Percentiles rank a stretch among this genome's conserved stretches.
Conservation (phyloP, 2,797 vertebrate species). For the Petrocephalus sullivani region DNA sequence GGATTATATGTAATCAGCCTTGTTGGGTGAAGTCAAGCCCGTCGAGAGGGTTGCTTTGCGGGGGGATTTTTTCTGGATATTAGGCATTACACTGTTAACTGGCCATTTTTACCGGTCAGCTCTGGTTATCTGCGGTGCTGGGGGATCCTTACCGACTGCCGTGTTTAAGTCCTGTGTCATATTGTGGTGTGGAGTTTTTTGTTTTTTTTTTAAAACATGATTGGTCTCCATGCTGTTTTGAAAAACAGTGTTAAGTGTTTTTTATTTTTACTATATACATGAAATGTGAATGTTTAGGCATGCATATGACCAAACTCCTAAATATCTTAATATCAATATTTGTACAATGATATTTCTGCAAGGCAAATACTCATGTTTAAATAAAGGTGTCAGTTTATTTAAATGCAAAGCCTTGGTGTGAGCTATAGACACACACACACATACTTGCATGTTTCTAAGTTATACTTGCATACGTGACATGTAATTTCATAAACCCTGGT, state of each 20-base stretch:
- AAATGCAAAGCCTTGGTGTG: not conserved
- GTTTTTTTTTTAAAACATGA: too few relatives aligned
- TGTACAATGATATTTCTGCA: not conserved
- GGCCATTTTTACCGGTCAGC: not conserved
- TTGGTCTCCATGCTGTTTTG: not conserved
- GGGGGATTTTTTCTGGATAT: constrained; percentile 9
- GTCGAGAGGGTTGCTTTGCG: not conserved
- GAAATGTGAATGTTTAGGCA: not conserved
- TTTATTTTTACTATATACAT: not conserved
- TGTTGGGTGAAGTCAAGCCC: not conserved
- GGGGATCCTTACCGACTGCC: not conserved
- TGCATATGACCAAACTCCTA: not conserved
- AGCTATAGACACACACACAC: not conserved
- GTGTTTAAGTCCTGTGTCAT: not conserved
- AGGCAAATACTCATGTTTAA: not conserved
- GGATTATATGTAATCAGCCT: constrained; percentile 12
- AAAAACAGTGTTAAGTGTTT: not conserved
- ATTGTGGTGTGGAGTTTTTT: not conserved
- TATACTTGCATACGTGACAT: not conserved
- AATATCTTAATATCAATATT: not conserved
- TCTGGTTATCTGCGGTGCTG: not conserved
- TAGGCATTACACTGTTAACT: constrained; percentile 8
- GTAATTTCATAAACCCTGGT: not conserved
- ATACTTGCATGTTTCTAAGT: not conserved
- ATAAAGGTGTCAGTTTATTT: not conserved